phyloP scores from a whole-genome alignment of 2,888 invertebrate species.

The Lasioglossum leucozonium region DNA sequence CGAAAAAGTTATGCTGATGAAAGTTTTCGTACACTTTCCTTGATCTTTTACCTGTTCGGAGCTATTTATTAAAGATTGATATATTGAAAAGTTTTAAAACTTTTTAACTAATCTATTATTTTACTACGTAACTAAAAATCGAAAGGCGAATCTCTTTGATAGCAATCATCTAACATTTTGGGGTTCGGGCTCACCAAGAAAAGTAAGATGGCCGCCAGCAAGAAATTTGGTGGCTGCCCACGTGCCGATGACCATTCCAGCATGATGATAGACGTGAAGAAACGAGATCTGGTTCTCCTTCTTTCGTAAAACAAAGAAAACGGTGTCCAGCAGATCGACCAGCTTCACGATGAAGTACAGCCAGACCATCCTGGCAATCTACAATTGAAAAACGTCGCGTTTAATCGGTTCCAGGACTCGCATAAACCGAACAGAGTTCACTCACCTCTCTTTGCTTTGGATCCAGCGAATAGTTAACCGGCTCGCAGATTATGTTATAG shows the following conservation, averaged over 20 bases:
- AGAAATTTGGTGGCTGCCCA: constrained; percentile 88
- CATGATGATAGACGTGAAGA: constrained; percentile 94
- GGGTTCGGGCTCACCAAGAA: constrained; percentile 76
- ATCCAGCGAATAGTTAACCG: constrained; percentile 88
- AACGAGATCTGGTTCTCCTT: constrained; percentile 93
- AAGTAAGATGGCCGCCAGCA: constrained; percentile 85
- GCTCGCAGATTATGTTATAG: constrained; percentile 90
- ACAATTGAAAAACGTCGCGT: neutral
- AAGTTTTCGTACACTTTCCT: too few relatives aligned
- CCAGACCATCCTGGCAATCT: constrained; percentile 87
- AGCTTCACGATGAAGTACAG: constrained; percentile 90
- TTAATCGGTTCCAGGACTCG: neutral
- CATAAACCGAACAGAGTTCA: neutral
- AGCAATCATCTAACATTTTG: neutral
- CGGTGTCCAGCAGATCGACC: constrained; percentile 91
- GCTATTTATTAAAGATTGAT: too few relatives aligned
- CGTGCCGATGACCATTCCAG: constrained; percentile 90
- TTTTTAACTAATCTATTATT: too few relatives aligned
- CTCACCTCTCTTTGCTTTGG: constrained; percentile 87
- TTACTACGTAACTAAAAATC: too few relatives aligned
- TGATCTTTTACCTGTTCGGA: too few relatives aligned
- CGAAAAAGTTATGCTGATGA: too few relatives aligned
- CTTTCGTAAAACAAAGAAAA: constrained; percentile 94
- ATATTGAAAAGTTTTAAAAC: too few relatives aligned
- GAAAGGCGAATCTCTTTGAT: too few relatives aligned